Percentiles rank a stretch among this genome's conserved stretches.
These are phyloP conservation scores for Augochlora pura DNA, from an alignment of 1,140 invertebrate genomes.

Conservation along the genomic window DNA sequence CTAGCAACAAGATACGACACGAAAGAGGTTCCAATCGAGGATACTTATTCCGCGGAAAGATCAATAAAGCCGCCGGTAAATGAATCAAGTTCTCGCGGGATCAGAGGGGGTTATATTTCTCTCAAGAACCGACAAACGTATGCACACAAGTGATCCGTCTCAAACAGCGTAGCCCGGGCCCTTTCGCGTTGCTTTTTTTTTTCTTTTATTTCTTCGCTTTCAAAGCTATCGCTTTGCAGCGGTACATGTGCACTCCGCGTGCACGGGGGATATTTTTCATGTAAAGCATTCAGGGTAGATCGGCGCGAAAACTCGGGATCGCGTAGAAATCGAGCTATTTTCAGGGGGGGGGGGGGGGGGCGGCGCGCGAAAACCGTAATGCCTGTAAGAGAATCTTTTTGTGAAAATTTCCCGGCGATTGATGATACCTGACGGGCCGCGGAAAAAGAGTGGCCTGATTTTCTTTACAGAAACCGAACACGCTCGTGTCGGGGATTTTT, in stretches of 20 bases:
- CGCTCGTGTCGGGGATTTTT: neutral
- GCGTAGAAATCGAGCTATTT: constrained; percentile 19
- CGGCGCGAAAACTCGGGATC: constrained; percentile 1
- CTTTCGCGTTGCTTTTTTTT: neutral
- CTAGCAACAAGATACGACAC: no score
- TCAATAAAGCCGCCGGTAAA: no score
- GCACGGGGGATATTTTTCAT: constrained; percentile 35
- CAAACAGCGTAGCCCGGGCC: constrained; percentile 5
- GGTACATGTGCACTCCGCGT: constrained; percentile 23
- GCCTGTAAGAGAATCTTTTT: constrained; percentile 29
- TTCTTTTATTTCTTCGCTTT: constrained; percentile 34
- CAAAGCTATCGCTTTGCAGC: constrained; percentile 19
- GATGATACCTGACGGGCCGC: neutral
- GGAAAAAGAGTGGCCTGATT: neutral
- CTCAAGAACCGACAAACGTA: constrained; percentile 1
- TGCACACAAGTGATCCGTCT: constrained; percentile 5
- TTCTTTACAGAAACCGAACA: neutral
- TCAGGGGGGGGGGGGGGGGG: neutral
- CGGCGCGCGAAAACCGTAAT: constrained; percentile 4
- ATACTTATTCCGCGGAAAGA: no score
- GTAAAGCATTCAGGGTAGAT: constrained; percentile 31
- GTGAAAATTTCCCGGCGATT: neutral
- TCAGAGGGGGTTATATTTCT: neutral
- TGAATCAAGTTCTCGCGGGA: no score
- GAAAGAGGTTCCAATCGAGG: no score